Evolutionary conservation across 2,797 vertebrate species (phyloP).

Genomic region (Champsocephalus esox): DNA sequence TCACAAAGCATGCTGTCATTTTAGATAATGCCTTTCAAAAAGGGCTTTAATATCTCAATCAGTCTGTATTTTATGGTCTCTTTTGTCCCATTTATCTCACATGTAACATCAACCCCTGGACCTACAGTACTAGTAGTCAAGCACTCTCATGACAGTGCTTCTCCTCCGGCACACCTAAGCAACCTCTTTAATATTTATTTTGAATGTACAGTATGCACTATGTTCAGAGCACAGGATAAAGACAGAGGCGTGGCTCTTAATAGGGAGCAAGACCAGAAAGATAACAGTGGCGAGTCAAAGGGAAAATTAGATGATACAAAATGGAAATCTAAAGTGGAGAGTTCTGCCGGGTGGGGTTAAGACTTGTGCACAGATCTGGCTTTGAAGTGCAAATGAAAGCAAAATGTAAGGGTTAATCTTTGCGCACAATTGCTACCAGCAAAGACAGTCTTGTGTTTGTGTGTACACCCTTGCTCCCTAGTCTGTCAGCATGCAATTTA

Average conservation of each 20-base stretch:
- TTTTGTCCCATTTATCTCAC: not conserved
- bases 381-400: conserved; percentile 69
- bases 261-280: conserved; percentile 7
- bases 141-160: not conserved
- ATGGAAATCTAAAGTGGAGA: conserved; percentile 34
- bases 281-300: conserved; percentile 3
- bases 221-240: not conserved
- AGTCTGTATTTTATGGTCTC: not conserved
- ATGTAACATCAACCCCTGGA: not conserved
- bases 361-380: conserved; percentile 37
- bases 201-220: conserved; percentile 3
- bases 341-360: conserved; percentile 34
- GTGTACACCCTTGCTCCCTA: not conserved
- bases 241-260: not conserved
- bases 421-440: conserved; percentile 45
- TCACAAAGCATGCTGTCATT: conserved; percentile 14
- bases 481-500: conserved; percentile 27
- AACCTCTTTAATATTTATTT: not conserved
- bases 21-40: not conserved
- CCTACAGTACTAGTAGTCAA: not conserved
- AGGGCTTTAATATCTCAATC: no score
- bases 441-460: conserved; percentile 37
- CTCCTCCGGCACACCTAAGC: not conserved
- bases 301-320: conserved; percentile 21
- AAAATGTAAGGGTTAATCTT: conserved; percentile 66